These are phyloP conservation scores for Megalonaias nervosa DNA, from an alignment of 1,140 invertebrate genomes.

Conservation along the genomic window DNA sequence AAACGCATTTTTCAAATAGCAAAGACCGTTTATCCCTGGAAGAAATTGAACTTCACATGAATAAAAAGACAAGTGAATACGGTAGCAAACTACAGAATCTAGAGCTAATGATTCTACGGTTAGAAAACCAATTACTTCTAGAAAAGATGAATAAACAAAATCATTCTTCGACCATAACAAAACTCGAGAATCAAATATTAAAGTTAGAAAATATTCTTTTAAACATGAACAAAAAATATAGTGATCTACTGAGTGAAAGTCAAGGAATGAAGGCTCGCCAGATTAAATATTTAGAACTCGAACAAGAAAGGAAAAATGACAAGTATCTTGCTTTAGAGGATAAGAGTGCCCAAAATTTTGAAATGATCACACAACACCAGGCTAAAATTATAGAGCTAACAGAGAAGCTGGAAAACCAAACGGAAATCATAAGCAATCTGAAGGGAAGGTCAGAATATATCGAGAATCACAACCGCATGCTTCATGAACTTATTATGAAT, in stretches of 20 bases:
- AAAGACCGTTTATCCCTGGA: slow-evolving; percentile 14
- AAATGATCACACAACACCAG: slow-evolving; percentile 53
- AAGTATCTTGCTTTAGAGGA: slow-evolving; percentile 10
- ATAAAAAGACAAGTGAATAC: slow-evolving; percentile 47
- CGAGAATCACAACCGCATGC: slow-evolving; percentile 58
- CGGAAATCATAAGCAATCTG: slow-evolving; percentile 40
- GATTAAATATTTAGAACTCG: slow-evolving; percentile 53
- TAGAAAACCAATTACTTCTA: slow-evolving; percentile 61
- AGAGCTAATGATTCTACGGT: slow-evolving; percentile 56
- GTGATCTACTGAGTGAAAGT: slow-evolving; percentile 44
- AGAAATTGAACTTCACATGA: slow-evolving; percentile 39
- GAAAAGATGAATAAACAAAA: slow-evolving; percentile 58
- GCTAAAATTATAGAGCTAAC: slow-evolving; percentile 48
- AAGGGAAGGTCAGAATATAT: slow-evolving; percentile 46
- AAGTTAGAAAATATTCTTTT: slow-evolving; percentile 64
- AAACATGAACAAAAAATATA: slow-evolving; percentile 60
- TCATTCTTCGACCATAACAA: slow-evolving; percentile 51
- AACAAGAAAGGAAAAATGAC: slow-evolving; percentile 28
- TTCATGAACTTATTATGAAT: slow-evolving; percentile 60
- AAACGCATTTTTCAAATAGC: background rate
- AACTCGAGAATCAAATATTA: slow-evolving; percentile 63
- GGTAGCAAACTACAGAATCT: slow-evolving; percentile 52
- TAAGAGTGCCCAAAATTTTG: slow-evolving; percentile 26
- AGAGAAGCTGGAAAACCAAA: slow-evolving; percentile 52
- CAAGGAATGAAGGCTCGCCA: slow-evolving; percentile 48